Percentiles rank a stretch among this genome's conserved stretches.
These are phyloP conservation scores for Hemitrygon akajei DNA, from an alignment of 2,797 vertebrate genomes.

Conservation along the genomic window DNA sequence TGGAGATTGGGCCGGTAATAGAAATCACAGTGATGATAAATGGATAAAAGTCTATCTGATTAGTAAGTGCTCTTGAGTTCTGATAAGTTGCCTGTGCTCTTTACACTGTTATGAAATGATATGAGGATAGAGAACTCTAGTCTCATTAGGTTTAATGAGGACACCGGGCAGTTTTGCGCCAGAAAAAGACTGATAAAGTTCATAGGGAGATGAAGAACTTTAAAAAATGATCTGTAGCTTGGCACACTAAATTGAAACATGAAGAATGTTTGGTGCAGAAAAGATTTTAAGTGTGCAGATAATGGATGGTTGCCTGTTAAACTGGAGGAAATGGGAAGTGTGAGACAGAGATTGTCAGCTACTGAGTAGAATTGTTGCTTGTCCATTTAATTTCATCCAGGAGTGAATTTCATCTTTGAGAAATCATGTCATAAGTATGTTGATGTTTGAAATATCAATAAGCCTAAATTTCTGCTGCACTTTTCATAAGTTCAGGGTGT, in stretches of 20 bases:
- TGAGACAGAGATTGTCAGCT: not conserved
- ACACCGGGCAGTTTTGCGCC: too few relatives aligned
- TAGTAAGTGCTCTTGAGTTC: not conserved
- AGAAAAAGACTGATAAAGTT: not conserved
- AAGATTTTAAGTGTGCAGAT: not conserved
- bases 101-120: not conserved
- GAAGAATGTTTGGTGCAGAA: not conserved
- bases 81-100: not conserved
- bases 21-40: not conserved
- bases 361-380: not conserved
- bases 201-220: not conserved
- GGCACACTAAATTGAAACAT: not conserved
- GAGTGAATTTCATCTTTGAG: not conserved
- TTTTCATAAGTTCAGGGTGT: not conserved
- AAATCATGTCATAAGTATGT: not conserved
- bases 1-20: not conserved
- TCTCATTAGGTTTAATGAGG: conserved; percentile 7
- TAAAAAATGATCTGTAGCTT: not conserved
- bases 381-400: not conserved
- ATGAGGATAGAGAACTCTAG: not conserved
- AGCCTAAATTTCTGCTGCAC: not conserved
- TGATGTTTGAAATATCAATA: not conserved
- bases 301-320: not conserved
- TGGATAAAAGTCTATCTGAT: not conserved
- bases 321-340: not conserved